Evolutionary conservation across 2,113 vertebrate genomes (phyloP), one percentile per base, ranked within the genome.

Genomic region (Eurystomus gularis): DNA sequence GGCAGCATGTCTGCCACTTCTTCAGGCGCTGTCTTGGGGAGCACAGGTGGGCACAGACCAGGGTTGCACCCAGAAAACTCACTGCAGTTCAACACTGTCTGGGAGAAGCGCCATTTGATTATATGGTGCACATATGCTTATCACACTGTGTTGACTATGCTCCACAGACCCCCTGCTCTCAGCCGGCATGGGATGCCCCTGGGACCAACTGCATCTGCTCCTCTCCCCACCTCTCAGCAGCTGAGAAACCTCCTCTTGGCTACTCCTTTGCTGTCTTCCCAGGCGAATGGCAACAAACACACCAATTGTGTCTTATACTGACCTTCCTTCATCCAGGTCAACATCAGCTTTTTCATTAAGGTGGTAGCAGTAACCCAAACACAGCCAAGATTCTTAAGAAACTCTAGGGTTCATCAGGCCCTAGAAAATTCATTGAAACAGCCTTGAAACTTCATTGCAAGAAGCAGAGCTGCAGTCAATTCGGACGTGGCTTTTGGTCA

Each of bases 1-100:
- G 75, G 33, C 19, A 65, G 19, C 51, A 48, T 0, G 2, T 49
- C 25, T 1, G 1, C 31, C 19, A 42, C 18, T n/a, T 48, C 23
- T 52, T 23, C 1, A 1, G 9, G 18, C 1, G 0, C 52, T 3
- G 1, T 21, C 39, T 26, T 0, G 1, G 15, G 44, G 8, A 65
- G 17, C 58, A 28, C 18, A 42, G 19, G 10, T 31, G 19, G 13
- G 64, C 77, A 61, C 16, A 42, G 40, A 39, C 7, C 35, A 29
- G 39, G 26, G 5, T 2, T 37, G 44, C 10, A 37, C 23, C 11
- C 0, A 1, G 33, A 46, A 55, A 61, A 51, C 19, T 60, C 52
- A 26, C 6, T 17, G 3, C 40, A n/a, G 37, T 42, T 49, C 52
- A 26, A 8, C 17, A 9, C 24, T 40, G 25, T 24, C 48, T 23